Evolutionary conservation across 2,797 vertebrate species (phyloP), one percentile per base, ranked within the genome.

Genomic region (Streptopelia turtur): DNA sequence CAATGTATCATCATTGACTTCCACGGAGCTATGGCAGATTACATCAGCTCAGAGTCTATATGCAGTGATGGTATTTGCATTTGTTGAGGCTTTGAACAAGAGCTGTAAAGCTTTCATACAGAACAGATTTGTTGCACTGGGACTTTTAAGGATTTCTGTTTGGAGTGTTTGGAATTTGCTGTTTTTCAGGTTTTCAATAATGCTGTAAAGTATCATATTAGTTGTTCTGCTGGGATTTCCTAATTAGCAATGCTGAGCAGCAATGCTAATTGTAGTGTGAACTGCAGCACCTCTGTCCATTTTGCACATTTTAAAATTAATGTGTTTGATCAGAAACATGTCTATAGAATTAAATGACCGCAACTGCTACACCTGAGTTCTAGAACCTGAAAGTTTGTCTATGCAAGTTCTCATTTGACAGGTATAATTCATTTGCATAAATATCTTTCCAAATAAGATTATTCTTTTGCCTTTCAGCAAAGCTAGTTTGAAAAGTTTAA

Each of bases 241-340:
- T 85, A 61, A 87, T 93, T 92, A 94, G 39, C 66, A 83, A 83
- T 86, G 45, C 69, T 88, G 82, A 93, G 71, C 39, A 94, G 75
- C 66, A 83, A 81, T 86, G 45, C 65, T 89, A 79, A 93, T 69
- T 50, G 23, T 56, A 79, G 57, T 65, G 49, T 78, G 79, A 93
- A 84, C 65, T 91, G 45, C 60, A 93, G 49, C 47, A 71, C 66
- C 37, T 84, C 84, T 83, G 82, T 59, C 85, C 47, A 86, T 82
- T 84, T 88, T 94, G 55, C 57, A 71, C 27, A 57, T 82, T 89
- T 96, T 64, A 56, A 71, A 93, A 83, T 61, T 53, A 92, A 95
- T 83, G 71, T 61, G 23, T 89, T 92, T 75, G 33, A 95, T 93
- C 69, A 87, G 60, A 95, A 95, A 92, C 18, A 13, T 93, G 49